Base-by-base conservation (phyloP, 1,140 invertebrate species). In the Bradysia coprophila region DNA sequence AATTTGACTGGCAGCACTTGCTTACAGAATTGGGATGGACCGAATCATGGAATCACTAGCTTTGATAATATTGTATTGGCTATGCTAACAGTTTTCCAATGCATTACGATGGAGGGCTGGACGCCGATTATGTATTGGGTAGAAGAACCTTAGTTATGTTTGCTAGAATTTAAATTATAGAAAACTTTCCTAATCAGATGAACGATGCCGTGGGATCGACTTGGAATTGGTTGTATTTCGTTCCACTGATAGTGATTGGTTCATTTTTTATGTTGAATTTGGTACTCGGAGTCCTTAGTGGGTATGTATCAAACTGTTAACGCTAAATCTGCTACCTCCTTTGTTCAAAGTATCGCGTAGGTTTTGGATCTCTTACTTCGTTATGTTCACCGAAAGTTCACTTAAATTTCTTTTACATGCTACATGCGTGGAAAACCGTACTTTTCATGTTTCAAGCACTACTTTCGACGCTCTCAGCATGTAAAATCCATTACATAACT, bases 221-320 rank as follows among this genome's bases (percentile, higher is more conserved):
- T 61, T 98, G 87, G 74, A 99, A 99, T 75, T 98, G 93, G 92
- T 84, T 98, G 68, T 99, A 98, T 78, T 99, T 99, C 78, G 92
- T 98, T 72, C 93, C 95, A 70, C 83, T 99, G 58, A 99, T 99
- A 70, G 89, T 99, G 64, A 78, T 99, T 65, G 96, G 96, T 68
- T 99, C 96, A 64, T 99, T 99, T 81, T 99, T 99, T 78, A 99
- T 99, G 96, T 87, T 99, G 76, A 99, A 99, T 76, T 81, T 99
- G 79, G 94, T 99, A 79, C 91, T 99, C 69, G 96, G 96, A 84
- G 96, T 99, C 57, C 82, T 99, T 65, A 96, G 91, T 72, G 96
- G 96, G 94, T 98, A 72, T 86, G 89, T 79, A n/a, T n/a, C 18
- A 15, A 11, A 34, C n/a, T 16, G n/a, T 34, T 34, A 34, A 4